Evolutionary conservation across 1,140 invertebrate genomes (phyloP), one percentile per base, ranked within the genome.

Genomic region (Drosophila prosaltans): DNA sequence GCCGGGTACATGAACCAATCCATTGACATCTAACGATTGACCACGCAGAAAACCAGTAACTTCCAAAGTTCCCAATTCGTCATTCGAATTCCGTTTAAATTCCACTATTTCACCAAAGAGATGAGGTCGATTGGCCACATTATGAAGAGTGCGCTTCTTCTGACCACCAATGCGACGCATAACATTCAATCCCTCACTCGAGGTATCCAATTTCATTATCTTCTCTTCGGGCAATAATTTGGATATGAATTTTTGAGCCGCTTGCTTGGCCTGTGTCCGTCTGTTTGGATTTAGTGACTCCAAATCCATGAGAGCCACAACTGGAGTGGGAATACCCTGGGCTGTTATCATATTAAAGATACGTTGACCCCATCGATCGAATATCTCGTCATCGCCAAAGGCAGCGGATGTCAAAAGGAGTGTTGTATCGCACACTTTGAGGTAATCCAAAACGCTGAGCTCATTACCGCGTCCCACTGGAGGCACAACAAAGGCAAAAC

Each of bases 11-110:
- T 99, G 97, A 55, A 99, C 93, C 55, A 99, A 93, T 75, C 95
- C 93, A 94, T 99, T 99, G 0, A 97, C 97, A 92, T 96, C 96
- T 43, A 98, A 93, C 6, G 96, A 93, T 78, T 95, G 94, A 0
- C 97, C 97, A 84, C 97, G 93, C 55, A 99, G 92, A 93, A 96
- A 98, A 2, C 98, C 98, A 69, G 95, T 96, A 1, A 99, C 92
- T 93, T 96, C 96, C 32, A 99, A 92, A 40, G 95, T 97, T 24
- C 97, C 97, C 82, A 92, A 40, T 3, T 92, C 86, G 0, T 80
- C 92, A 88, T 94, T 93, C 65, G 75, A 43, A 89, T 95, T 93
- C 6, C 94, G 91, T 67, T 94, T 92, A 94, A 95, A 98, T 70
- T 95, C 94, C 7, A 97, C 88, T 75, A 95, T 91, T 93, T 99